These are phyloP conservation scores for Trichacis sp. DNA, from an alignment of 2,888 invertebrate species.

Conservation along the genomic window DNA sequence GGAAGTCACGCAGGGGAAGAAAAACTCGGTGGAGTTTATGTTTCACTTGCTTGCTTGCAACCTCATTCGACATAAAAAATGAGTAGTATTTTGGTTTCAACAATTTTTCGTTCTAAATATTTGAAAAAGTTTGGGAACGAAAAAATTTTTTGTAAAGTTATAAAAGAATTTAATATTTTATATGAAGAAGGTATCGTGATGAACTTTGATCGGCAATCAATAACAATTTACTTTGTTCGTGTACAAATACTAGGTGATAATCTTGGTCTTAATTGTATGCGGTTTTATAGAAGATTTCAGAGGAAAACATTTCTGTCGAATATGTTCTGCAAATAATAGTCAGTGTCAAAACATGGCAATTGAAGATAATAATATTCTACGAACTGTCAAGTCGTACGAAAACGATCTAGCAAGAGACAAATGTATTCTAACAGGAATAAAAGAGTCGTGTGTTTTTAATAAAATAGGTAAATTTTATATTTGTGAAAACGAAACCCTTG, in stretches of 20 bases:
- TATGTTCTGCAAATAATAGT: background rate
- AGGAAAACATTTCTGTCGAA: background rate
- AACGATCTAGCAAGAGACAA: conserved; percentile 1
- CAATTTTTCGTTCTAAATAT: conserved; percentile 19
- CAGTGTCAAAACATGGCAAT: conserved; percentile 7
- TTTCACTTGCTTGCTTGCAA: conserved; percentile 20
- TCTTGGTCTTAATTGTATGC: conserved; percentile 20
- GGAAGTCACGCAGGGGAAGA: conserved; percentile 27
- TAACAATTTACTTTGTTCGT: conserved; percentile 19
- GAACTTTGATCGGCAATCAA: background rate
- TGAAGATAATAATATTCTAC: conserved; percentile 2
- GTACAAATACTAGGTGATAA: conserved; percentile 16
- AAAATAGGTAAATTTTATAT: conserved; percentile 1
- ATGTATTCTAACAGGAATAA: background rate
- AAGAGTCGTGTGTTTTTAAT: too few relatives aligned
- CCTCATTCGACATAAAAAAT: conserved; percentile 14
- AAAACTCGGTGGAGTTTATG: conserved; percentile 26
- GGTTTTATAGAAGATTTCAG: conserved; percentile 19
- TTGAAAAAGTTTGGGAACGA: conserved; percentile 18
- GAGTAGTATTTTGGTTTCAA: conserved; percentile 21
- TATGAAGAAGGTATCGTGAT: too few relatives aligned
- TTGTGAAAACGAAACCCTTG: conserved; percentile 25
- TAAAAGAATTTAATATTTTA: conserved; percentile 6
- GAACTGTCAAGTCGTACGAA: conserved; percentile 5
- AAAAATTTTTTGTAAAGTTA: conserved; percentile 15